Evolutionary conservation across 2,888 invertebrate genomes (phyloP).

Genomic region (Brenthis daphne): DNA sequence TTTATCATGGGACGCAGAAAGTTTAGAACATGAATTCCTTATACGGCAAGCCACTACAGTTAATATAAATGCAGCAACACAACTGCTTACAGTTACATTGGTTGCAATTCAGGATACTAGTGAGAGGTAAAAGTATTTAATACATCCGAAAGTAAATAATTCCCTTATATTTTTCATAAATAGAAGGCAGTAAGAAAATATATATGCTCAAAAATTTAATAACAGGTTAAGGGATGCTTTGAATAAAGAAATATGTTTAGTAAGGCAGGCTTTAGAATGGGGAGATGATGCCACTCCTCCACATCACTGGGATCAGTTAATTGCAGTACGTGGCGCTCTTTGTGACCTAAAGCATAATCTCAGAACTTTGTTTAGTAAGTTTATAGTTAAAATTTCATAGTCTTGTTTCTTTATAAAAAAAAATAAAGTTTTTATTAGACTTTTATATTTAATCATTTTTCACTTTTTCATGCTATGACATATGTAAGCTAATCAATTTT

Average conservation of each 20-base stretch:
- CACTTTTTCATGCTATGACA: no score
- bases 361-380: conserved; percentile 65
- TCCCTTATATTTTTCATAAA: background rate
- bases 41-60: conserved; percentile 80
- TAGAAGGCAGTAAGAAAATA: background rate
- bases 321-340: conserved; percentile 69
- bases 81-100: conserved; percentile 77
- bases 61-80: conserved; percentile 79
- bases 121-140: conserved; percentile 58
- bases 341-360: conserved; percentile 73
- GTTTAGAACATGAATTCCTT: conserved; percentile 76
- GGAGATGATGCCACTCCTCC: conserved; percentile 74
- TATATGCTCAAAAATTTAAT: background rate
- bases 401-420: no score
- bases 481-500: no score
- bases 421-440: no score
- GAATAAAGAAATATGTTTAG: conserved; percentile 69
- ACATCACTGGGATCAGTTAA: conserved; percentile 76
- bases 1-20: conserved; percentile 54
- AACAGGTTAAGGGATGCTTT: conserved; percentile 68
- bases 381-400: background rate
- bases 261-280: conserved; percentile 75
- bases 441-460: no score
- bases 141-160: background rate
- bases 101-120: conserved; percentile 81